Evolutionary conservation across 2,888 invertebrate species (phyloP).

Genomic region (Zaprionus lineosus): DNA sequence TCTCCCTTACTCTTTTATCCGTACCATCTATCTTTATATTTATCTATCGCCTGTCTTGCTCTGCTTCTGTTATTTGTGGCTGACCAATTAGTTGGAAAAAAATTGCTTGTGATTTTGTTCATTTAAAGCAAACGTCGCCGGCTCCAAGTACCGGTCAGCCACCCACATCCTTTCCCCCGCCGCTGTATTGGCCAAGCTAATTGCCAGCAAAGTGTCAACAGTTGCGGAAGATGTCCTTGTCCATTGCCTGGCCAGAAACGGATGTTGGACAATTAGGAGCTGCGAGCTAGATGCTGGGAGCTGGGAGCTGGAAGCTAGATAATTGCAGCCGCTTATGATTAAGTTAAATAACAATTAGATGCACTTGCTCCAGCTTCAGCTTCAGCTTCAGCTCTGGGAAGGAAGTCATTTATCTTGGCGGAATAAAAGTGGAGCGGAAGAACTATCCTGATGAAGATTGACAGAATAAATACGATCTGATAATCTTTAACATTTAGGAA

Average conservation of each 20-base stretch:
- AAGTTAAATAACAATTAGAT: conserved; percentile 70
- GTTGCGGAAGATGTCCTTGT: conserved; percentile 25
- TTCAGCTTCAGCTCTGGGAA: too few relatives aligned
- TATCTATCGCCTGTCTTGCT: not conserved
- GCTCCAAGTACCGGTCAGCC: conserved; percentile 26
- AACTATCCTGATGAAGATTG: too few relatives aligned
- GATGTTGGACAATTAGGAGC: not conserved
- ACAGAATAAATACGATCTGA: too few relatives aligned
- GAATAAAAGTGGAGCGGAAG: not conserved
- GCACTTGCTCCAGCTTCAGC: conserved; percentile 32
- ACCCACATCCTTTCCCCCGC: not conserved
- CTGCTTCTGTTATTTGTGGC: conserved; percentile 26
- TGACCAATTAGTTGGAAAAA: conserved; percentile 59
- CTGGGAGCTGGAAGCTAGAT: conserved; percentile 4
- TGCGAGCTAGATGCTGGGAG: not conserved
- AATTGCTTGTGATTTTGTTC: conserved; percentile 56
- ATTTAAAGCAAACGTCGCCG: conserved; percentile 39
- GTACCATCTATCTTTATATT: too few relatives aligned
- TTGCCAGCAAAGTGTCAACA: conserved; percentile 76
- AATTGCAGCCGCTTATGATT: conserved; percentile 67
- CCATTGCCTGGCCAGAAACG: conserved; percentile 4
- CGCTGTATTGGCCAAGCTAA: conserved; percentile 62
- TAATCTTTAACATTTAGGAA: too few relatives aligned
- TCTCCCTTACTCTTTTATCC: not conserved
- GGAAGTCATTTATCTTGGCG: too few relatives aligned